phyloP scores from a whole-genome alignment of 2,113 vertebrate genomes.

The Bagarius yarrelli region DNA sequence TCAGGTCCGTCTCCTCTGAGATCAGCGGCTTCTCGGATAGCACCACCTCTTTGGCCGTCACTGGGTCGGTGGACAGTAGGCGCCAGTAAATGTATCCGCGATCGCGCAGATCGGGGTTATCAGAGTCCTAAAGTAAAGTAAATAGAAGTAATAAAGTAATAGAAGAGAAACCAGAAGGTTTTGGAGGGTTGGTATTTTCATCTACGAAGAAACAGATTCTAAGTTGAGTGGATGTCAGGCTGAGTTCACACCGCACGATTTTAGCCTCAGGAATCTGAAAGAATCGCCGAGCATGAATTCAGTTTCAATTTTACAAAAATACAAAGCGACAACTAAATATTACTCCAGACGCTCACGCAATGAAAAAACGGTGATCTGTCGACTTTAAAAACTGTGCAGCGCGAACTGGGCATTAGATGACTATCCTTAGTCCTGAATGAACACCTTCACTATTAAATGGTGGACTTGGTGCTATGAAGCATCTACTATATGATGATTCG shows the following conservation, averaged over 20 bases:
- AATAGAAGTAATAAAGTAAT: background rate
- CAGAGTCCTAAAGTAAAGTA: constrained; percentile 81
- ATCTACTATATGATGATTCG: background rate
- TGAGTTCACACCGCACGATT: no score
- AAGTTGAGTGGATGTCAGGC: background rate
- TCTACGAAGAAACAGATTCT: background rate
- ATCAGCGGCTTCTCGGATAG: constrained; percentile 95
- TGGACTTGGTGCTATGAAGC: background rate
- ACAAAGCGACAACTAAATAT: no score
- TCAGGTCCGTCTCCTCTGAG: constrained; percentile 95
- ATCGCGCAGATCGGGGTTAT: constrained; percentile 98
- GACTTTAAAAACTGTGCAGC: no score
- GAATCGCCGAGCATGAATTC: no score
- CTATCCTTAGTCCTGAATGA: background rate
- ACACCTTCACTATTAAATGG: background rate
- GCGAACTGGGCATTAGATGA: background rate
- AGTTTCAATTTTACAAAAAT: no score
- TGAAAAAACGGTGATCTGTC: no score
- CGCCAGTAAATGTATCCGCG: constrained; percentile 99
- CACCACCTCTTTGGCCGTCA: constrained; percentile 96
- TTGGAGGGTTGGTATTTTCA: background rate
- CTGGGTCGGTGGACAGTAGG: constrained; percentile 94
- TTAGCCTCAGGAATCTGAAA: no score
- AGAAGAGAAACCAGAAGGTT: no score
- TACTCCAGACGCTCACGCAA: no score